Evolutionary conservation across 2,113 vertebrate species (phyloP), one percentile per base, ranked within the genome.

Genomic region (Spea bombifrons): DNA sequence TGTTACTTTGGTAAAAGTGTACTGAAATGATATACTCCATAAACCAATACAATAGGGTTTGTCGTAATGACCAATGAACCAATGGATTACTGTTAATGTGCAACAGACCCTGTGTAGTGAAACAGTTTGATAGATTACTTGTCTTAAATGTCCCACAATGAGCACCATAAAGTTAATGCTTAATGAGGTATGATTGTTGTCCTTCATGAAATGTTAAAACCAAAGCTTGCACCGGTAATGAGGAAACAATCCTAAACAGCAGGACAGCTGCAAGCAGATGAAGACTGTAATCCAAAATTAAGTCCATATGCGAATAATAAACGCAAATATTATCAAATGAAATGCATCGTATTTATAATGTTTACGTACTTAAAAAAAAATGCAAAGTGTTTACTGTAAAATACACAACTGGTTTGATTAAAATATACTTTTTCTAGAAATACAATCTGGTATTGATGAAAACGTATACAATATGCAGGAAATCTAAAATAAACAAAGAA

Each of bases 161-260:
- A 84, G 82, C 0, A 83, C 81, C 82, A 50, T 70, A 76, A 79
- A 80, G 55, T 52, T 59, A 57, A 5, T 48, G 81, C 81, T 81
- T 75, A 85, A 84, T 89, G 91, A 93, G 92, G 92, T 92, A 90
- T 76, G 86, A 84, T 15, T 82, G 90, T 88, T 90, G 89, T 84
- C 84, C 83, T 88, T 88, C 88, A 84, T 82, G 82, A 77, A 83
- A 79, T 59, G 77, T 63, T 71, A 47, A 64, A 82, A 75, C 55
- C 81, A 71, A 84, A 78, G 59, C 45, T 13, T 64, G 61, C 61
- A 64, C 61, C n/a, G 4, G 9, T 7, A 6, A 68, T 10, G 7
- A 12, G 16, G 13, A 15, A 47, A 45, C 13, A 3, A 57, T n/a
- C 45, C 16, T 63, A 43, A 72, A 72, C 10, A 45, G 10, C n/a